Percentiles rank a stretch among this genome's conserved stretches.
These are phyloP conservation scores for Neomonachus schauinslandi DNA, from an alignment of 2,113 vertebrate species.

Conservation along the genomic window DNA sequence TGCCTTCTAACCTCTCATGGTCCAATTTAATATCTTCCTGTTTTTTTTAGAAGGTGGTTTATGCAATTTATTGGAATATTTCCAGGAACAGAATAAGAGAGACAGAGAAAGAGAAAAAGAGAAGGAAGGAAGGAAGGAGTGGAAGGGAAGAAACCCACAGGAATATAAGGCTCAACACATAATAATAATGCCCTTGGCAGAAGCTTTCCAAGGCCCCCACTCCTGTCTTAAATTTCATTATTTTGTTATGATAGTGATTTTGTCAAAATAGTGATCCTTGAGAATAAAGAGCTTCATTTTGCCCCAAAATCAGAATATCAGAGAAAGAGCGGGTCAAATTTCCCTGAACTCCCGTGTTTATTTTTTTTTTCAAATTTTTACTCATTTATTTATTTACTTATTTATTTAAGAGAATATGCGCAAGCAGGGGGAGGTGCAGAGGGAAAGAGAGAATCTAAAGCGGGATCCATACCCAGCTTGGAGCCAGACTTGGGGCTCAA, in stretches of 20 bases:
- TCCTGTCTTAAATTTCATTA: neutral
- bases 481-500: neutral
- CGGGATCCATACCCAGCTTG: neutral
- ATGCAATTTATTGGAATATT: constrained; percentile 56
- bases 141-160: neutral
- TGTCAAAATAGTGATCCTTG: neutral
- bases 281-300: neutral
- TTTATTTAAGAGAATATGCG: neutral
- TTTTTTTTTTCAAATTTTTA: neutral
- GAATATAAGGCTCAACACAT: neutral
- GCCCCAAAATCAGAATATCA: neutral
- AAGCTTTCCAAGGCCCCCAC: neutral
- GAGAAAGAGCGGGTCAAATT: neutral
- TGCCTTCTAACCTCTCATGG: constrained; percentile 51
- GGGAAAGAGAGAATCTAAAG: neutral
- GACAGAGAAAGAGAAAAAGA: neutral
- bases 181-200: neutral
- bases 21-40: constrained; percentile 71
- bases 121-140: no score
- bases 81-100: constrained; percentile 37
- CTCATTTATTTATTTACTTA: neutral
- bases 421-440: neutral
- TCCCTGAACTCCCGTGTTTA: neutral
- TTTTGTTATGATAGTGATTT: neutral
- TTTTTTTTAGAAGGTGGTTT: constrained; percentile 57